These are phyloP conservation scores for Ctena decussata DNA, from an alignment of 2,888 invertebrate species.

Conservation along the genomic window DNA sequence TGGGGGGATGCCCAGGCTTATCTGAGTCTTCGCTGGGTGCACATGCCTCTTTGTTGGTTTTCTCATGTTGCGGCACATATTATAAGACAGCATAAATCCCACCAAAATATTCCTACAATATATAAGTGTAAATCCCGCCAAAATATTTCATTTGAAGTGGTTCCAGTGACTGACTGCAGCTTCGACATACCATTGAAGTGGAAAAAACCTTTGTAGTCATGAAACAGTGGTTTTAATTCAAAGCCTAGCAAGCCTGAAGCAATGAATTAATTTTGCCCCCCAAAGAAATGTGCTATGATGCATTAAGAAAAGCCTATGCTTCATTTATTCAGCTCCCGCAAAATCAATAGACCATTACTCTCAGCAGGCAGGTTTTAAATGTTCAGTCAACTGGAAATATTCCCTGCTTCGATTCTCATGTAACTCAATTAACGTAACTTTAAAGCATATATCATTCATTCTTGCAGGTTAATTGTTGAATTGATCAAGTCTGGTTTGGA, in stretches of 20 bases:
- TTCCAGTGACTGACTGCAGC: too few species aligned
- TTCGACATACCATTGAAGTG: too few species aligned
- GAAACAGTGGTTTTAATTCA: too few species aligned
- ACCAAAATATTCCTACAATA: too few species aligned
- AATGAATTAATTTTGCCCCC: background rate
- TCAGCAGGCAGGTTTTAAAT: background rate
- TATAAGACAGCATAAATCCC: too few species aligned
- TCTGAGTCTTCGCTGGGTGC: too few species aligned
- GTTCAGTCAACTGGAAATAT: background rate
- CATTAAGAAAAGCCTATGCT: background rate
- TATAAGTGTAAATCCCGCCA: too few species aligned
- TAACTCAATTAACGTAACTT: background rate
- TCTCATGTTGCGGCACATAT: too few species aligned
- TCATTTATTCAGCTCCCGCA: background rate
- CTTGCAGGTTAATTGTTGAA: background rate
- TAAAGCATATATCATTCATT: background rate
- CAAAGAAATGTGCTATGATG: background rate
- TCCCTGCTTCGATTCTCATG: background rate
- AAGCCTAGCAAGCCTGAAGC: background rate
- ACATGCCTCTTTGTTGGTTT: too few species aligned
- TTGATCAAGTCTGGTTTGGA: background rate
- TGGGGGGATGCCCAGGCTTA: too few species aligned
- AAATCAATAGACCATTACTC: conserved; percentile 7
- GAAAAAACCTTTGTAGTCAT: too few species aligned
- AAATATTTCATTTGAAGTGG: too few species aligned